A percentile compares a stretch with the other conserved stretches of the same genome.
These are phyloP conservation scores for Sminthurides aquaticus DNA, from an alignment of 2,888 invertebrate species.

Conservation along the genomic window DNA sequence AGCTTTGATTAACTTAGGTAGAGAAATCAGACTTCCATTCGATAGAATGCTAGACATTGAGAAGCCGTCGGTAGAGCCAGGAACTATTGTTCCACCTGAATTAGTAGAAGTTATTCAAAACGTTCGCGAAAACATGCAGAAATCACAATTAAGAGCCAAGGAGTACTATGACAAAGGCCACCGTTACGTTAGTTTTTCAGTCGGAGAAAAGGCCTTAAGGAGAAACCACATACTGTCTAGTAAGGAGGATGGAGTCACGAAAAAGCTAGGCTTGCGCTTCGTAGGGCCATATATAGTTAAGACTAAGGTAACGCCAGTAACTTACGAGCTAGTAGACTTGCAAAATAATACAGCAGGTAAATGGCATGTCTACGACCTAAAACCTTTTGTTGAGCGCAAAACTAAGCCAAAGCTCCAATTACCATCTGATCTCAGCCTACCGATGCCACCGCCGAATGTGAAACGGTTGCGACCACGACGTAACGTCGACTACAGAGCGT, in stretches of 20 bases:
- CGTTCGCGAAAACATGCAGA: conserved; percentile 16
- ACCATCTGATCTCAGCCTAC: background rate
- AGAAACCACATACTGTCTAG: conserved; percentile 21
- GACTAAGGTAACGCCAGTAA: conserved; percentile 7
- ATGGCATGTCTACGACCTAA: background rate
- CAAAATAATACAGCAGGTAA: background rate
- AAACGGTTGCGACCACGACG: background rate
- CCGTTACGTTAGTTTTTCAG: conserved; percentile 12
- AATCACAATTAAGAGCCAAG: conserved; percentile 14
- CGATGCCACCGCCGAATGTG: background rate
- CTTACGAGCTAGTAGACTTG: conserved; percentile 1
- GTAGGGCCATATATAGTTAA: conserved; percentile 19
- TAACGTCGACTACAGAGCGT: background rate
- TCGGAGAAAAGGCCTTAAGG: conserved; percentile 21
- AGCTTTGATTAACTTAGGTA: conserved; percentile 22
- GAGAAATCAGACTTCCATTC: conserved; percentile 22
- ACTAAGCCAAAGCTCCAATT: background rate
- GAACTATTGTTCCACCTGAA: background rate
- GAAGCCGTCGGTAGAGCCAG: background rate
- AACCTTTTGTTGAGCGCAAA: background rate
- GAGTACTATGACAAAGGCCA: conserved; percentile 17
- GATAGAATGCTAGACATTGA: conserved; percentile 12
- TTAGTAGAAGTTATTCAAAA: conserved; percentile 12
- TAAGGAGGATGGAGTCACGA: conserved; percentile 7
- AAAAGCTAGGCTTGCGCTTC: conserved; percentile 20